A percentile compares a stretch with the other conserved stretches of the same genome.
phyloP scores from a whole-genome alignment of 2,888 invertebrate genomes.

The Linyphia triangularis region DNA sequence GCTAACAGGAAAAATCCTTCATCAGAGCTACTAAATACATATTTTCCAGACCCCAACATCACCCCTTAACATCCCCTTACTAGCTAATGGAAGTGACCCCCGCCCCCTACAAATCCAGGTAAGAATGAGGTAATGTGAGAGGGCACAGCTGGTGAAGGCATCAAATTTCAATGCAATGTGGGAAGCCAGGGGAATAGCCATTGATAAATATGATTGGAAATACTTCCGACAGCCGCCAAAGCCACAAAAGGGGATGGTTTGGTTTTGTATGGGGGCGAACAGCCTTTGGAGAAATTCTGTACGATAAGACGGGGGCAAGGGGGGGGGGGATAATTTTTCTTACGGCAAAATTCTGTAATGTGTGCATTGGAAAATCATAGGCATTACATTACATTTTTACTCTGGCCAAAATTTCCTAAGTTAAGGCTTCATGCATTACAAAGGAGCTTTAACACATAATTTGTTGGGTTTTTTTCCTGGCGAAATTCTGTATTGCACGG shows the following conservation, averaged over 20 bases:
- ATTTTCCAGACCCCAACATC: not conserved
- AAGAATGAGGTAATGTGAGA: constrained; percentile 32
- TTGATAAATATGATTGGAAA: constrained; percentile 17
- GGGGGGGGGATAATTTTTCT: not conserved
- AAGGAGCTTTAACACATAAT: too few species aligned
- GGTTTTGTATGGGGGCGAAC: not conserved
- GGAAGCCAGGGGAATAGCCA: not conserved
- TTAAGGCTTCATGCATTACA: too few species aligned
- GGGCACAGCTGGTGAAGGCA: constrained; percentile 13
- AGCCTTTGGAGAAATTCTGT: not conserved
- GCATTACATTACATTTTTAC: too few species aligned
- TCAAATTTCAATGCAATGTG: constrained; percentile 9
- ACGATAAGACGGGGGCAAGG: not conserved
- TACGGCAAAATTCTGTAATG: too few species aligned
- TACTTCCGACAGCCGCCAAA: not conserved
- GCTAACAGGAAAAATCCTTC: too few species aligned
- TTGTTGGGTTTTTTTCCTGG: too few species aligned
- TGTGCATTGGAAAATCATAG: too few species aligned
- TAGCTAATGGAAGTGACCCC: constrained; percentile 28
- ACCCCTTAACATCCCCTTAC: not conserved
- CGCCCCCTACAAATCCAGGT: constrained; percentile 31
- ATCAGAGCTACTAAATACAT: not conserved
- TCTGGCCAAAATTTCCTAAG: too few species aligned
- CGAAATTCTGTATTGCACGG: too few species aligned
- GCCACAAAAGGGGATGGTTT: not conserved